Percentiles rank a stretch among this genome's conserved stretches.
These are phyloP conservation scores for Hippocampus barbouri DNA, from an alignment of 2,113 vertebrate genomes.

Conservation along the genomic window DNA sequence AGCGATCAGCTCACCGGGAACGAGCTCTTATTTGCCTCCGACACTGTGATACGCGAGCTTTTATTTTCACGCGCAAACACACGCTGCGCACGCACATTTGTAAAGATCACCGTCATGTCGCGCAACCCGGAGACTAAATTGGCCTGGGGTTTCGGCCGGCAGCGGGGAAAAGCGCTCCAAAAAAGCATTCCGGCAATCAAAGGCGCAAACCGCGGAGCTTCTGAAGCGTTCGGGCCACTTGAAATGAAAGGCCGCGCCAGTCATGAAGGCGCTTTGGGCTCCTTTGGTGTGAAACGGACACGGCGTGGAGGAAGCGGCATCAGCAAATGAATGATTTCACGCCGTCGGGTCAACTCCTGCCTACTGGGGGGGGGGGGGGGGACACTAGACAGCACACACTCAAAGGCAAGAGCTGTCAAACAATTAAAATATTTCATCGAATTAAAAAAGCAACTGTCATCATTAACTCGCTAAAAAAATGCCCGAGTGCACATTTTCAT, in stretches of 20 bases:
- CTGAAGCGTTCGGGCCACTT: conserved; percentile 56
- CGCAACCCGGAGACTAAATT: conserved; percentile 50
- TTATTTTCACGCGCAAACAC: too few species aligned
- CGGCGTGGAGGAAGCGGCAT: conserved; percentile 35
- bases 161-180: conserved; percentile 37
- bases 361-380: neutral
- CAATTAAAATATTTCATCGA: too few species aligned
- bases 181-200: conserved; percentile 66
- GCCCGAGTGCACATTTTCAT: too few species aligned
- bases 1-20: conserved; percentile 18
- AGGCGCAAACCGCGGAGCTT: conserved; percentile 57
- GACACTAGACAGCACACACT: too few species aligned
- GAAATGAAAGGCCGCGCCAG: conserved; percentile 53
- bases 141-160: conserved; percentile 33
- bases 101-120: conserved; percentile 30
- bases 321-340: conserved; percentile 30
- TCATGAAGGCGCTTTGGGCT: conserved; percentile 56
- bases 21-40: conserved; percentile 13
- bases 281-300: conserved; percentile 44
- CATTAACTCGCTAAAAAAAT: too few species aligned
- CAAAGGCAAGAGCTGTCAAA: too few species aligned
- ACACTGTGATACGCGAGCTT: too few species aligned
- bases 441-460: too few species aligned
- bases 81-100: too few species aligned
- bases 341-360: neutral